Conservation (phyloP, 2,113 vertebrate species). For the Pseudonaja textilis region DNA sequence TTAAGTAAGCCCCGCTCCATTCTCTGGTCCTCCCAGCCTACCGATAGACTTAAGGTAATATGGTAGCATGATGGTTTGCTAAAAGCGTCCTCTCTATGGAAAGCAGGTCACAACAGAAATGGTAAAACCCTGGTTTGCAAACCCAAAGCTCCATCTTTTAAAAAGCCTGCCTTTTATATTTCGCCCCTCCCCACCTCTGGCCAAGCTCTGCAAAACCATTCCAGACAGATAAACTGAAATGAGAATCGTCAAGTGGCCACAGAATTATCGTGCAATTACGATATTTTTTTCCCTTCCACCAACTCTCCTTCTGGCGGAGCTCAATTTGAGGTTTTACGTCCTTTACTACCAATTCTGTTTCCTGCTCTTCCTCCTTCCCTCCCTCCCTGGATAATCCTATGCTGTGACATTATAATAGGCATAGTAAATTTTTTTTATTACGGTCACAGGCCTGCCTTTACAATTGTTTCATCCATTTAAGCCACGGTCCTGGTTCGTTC, state of each 20-base stretch:
- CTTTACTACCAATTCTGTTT: constrained; percentile 3
- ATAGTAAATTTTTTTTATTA: not conserved
- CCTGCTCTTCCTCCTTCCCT: not conserved
- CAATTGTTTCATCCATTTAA: constrained; percentile 26
- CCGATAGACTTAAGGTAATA: constrained; percentile 53
- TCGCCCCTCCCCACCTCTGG: not conserved
- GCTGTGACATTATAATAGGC: not conserved
- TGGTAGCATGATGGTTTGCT: constrained; percentile 48
- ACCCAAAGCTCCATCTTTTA: constrained; percentile 15
- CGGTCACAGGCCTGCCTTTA: not conserved
- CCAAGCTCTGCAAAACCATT: constrained; percentile 32
- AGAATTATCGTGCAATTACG: constrained; percentile 64
- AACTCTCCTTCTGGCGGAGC: constrained; percentile 48
- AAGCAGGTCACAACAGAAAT: not conserved
- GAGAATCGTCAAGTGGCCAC: constrained; percentile 55
- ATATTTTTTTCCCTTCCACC: constrained; percentile 18
- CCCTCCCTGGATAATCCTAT: constrained; percentile 4
- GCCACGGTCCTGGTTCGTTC: constrained; percentile 3
- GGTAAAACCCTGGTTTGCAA: constrained; percentile 30
- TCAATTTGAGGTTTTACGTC: constrained; percentile 51
- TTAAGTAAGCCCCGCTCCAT: constrained; percentile 62
- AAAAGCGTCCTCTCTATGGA: constrained; percentile 32
- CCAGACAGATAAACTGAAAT: constrained; percentile 28
- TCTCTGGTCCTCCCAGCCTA: constrained; percentile 50
- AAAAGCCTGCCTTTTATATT: constrained; percentile 29